Percentiles rank a stretch among this genome's conserved stretches.
Evolutionary conservation across 2,797 vertebrate species (phyloP).

Genomic region (Gephyroberyx darwinii): DNA sequence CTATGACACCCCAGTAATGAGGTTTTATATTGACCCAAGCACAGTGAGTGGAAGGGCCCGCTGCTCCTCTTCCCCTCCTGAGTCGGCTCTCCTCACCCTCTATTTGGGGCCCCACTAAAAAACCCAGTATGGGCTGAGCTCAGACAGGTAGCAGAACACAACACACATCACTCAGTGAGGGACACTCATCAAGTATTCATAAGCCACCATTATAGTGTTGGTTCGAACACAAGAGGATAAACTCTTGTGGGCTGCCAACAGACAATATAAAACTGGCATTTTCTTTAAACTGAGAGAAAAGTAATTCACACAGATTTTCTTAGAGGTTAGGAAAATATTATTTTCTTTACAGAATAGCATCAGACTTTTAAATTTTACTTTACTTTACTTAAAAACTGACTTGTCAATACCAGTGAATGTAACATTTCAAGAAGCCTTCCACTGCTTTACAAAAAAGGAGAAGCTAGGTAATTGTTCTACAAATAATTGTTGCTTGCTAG

Average conservation of each 20-base stretch:
- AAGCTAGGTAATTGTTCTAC: background rate
- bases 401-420: background rate
- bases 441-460: background rate
- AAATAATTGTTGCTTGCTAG: conserved; percentile 13
- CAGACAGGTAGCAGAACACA: conserved; percentile 68
- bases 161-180: conserved; percentile 63
- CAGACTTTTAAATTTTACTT: conserved; percentile 35
- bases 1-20: conserved; percentile 89
- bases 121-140: conserved; percentile 34
- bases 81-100: conserved; percentile 68
- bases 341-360: conserved; percentile 39
- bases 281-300: conserved; percentile 58
- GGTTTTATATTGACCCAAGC: conserved; percentile 88
- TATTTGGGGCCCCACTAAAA: conserved; percentile 48
- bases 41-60: conserved; percentile 75
- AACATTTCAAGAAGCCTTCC: background rate
- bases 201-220: conserved; percentile 67
- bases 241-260: conserved; percentile 39
- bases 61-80: conserved; percentile 74
- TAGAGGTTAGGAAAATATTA: conserved; percentile 28
- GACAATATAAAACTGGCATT: conserved; percentile 25
- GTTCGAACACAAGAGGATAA: conserved; percentile 40
- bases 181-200: conserved; percentile 72
- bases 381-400: background rate
- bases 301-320: conserved; percentile 19